Conservation (phyloP, 1,140 invertebrate genomes). For the Adoxophyes honmai region DNA sequence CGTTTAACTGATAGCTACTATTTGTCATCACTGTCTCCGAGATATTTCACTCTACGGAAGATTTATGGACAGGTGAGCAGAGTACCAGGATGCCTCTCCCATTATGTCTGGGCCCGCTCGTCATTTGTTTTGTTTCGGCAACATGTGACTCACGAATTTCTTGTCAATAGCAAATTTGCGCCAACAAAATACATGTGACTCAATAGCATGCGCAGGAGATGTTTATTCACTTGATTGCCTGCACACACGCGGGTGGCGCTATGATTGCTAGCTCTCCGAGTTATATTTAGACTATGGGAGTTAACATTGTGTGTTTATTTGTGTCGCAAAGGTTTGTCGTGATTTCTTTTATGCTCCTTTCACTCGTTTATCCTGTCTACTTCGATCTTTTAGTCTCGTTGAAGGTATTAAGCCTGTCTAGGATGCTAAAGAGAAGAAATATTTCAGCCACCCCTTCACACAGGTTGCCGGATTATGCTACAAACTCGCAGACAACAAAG, state of each 20-base stretch:
- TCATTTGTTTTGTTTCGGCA: neutral
- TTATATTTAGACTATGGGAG: too few relatives aligned
- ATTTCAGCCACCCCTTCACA: neutral
- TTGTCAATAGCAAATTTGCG: too few relatives aligned
- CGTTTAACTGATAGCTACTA: conserved; percentile 11
- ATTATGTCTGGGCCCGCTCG: neutral
- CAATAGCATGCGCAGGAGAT: too few relatives aligned
- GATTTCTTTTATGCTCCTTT: too few relatives aligned
- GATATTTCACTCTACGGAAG: neutral
- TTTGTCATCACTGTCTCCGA: conserved; percentile 12
- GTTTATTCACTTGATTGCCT: too few relatives aligned
- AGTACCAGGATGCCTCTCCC: neutral
- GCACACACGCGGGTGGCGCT: too few relatives aligned
- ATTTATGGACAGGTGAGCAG: conserved; percentile 5
- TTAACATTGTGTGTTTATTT: too few relatives aligned
- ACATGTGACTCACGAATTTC: too few relatives aligned
- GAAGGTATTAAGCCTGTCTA: neutral
- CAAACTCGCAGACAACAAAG: conserved; percentile 9
- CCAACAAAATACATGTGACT: too few relatives aligned
- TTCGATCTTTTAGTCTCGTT: neutral
- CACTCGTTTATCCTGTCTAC: too few relatives aligned
- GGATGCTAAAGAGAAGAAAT: neutral
- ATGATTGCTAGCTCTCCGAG: too few relatives aligned
- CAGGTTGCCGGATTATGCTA: neutral
- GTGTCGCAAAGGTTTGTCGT: too few relatives aligned